A percentile compares a stretch with the other conserved stretches of the same genome.
Conservation (phyloP, 2,888 invertebrate species). For the Acanthosepion lycidas region DNA sequence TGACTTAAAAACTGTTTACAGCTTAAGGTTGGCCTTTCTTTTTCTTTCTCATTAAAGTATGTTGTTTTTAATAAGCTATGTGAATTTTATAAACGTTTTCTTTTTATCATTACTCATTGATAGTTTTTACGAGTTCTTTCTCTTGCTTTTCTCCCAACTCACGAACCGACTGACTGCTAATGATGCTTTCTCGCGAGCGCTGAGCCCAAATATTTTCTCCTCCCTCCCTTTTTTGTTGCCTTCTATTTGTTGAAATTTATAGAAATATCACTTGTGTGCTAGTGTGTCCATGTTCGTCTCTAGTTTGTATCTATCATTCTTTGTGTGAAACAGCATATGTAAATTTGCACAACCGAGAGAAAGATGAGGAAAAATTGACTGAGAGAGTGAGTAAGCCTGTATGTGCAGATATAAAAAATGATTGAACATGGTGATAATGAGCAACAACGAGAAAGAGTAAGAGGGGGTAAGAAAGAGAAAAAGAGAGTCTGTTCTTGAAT, state of each 20-base stretch:
- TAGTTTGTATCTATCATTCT: background rate
- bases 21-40: background rate
- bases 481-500: background rate
- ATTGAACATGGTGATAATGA: background rate
- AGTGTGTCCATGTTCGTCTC: background rate
- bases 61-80: background rate
- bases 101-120: background rate
- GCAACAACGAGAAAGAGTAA: background rate
- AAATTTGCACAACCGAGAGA: background rate
- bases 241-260: conserved; percentile 13
- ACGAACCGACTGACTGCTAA: background rate
- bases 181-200: background rate
- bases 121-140: background rate
- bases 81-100: background rate
- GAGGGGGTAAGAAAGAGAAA: background rate
- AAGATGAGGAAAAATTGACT: no score
- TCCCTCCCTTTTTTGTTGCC: background rate
- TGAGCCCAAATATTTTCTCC: background rate
- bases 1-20: background rate
- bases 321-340: background rate
- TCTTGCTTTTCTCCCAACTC: background rate
- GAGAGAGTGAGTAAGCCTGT: no score
- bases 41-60: background rate
- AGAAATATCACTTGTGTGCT: background rate
- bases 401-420: no score